phyloP scores from a whole-genome alignment of 2,888 invertebrate genomes.

The Lysandra coridon region DNA sequence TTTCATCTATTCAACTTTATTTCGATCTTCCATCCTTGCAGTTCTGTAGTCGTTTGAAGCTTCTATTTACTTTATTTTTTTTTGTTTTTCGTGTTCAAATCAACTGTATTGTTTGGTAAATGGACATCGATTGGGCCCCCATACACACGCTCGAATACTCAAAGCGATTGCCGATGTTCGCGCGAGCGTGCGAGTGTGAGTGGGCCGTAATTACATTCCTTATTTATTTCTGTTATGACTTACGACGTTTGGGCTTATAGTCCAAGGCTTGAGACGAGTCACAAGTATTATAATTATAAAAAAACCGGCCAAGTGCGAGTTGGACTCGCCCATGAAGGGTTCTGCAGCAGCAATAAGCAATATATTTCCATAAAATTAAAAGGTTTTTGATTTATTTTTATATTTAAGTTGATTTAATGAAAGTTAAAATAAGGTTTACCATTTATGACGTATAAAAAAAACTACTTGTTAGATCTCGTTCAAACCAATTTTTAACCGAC shows the following conservation, averaged over 20 bases:
- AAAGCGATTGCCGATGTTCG: neutral
- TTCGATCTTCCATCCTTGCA: neutral
- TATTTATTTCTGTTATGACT: slow-evolving; percentile 1
- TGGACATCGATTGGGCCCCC: slow-evolving; percentile 2
- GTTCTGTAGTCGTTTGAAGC: neutral
- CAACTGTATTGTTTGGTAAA: neutral
- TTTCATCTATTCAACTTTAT: too few species aligned
- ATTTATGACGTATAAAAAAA: too few species aligned
- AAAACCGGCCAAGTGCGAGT: too few species aligned
- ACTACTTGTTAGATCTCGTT: too few species aligned
- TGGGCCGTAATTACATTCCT: slow-evolving; percentile 4
- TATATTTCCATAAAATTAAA: too few species aligned
- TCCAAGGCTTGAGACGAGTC: neutral
- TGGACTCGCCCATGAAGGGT: too few species aligned
- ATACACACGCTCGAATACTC: slow-evolving; percentile 8
- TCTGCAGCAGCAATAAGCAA: too few species aligned
- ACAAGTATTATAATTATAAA: too few species aligned
- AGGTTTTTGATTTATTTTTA: too few species aligned
- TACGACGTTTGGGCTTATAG: neutral
- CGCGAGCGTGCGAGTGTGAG: neutral
- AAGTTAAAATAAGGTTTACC: too few species aligned
- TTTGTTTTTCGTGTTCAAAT: neutral
- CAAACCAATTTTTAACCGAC: too few species aligned
- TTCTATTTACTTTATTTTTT: neutral
- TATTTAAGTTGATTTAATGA: too few species aligned